Percentiles rank a stretch among this genome's conserved stretches.
These are phyloP conservation scores for Ceratina japonica DNA, from an alignment of 1,140 invertebrate species.

Conservation along the genomic window DNA sequence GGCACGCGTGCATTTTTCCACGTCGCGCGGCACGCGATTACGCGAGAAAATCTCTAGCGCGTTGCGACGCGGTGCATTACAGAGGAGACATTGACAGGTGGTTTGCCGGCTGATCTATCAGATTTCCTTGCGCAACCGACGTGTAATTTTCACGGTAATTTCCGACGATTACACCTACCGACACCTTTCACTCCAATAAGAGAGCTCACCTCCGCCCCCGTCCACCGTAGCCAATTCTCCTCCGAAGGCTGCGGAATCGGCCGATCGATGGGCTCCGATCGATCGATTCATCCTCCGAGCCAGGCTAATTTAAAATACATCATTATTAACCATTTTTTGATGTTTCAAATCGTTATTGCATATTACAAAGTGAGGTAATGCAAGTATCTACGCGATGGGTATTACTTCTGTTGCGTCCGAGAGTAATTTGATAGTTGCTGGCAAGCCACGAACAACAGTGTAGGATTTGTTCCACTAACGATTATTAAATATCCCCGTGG, in stretches of 20 bases:
- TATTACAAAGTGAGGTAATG: neutral
- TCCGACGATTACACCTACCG: conserved; percentile 56
- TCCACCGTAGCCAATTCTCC: conserved; percentile 19
- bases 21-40: conserved; percentile 22
- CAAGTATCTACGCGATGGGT: neutral
- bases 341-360: neutral
- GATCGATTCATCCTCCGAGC: conserved; percentile 10
- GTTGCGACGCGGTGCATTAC: neutral
- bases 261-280: conserved; percentile 7
- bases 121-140: conserved; percentile 51
- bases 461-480: conserved; percentile 14
- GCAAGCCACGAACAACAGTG: conserved; percentile 1
- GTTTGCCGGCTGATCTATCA: conserved; percentile 48
- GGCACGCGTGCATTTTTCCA: conserved; percentile 47
- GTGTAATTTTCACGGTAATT: conserved; percentile 63
- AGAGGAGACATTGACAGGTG: conserved; percentile 37
- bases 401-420: neutral
- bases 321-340: neutral
- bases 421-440: neutral
- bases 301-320: neutral
- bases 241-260: conserved; percentile 28
- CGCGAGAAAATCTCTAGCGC: conserved; percentile 32
- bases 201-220: conserved; percentile 10
- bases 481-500: no score
- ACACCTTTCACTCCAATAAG: conserved; percentile 57